Conservation (phyloP, 2,797 vertebrate genomes). For the Chrosomus eos region DNA sequence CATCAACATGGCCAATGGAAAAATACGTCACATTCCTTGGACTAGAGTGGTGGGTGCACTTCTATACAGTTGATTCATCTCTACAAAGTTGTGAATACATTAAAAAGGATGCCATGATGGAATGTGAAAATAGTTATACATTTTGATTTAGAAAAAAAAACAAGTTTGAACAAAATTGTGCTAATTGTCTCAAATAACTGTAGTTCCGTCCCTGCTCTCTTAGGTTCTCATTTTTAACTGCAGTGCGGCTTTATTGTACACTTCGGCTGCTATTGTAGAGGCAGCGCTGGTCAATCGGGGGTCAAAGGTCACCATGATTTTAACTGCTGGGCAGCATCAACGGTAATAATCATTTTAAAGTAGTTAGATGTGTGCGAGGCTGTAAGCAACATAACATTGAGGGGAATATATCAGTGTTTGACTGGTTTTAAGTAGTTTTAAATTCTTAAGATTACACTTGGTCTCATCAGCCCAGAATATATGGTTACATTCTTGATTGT, state of each 20-base stretch:
- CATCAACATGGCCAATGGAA: slow-evolving; percentile 82
- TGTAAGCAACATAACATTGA: neutral
- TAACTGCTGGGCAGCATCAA: slow-evolving; percentile 85
- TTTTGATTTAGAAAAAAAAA: neutral
- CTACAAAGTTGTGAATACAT: neutral
- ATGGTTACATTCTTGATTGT: neutral
- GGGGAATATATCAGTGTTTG: neutral
- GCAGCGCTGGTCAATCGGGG: slow-evolving; percentile 74
- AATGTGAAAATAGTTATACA: neutral
- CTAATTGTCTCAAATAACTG: neutral
- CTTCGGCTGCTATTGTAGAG: slow-evolving; percentile 82
- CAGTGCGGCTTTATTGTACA: slow-evolving; percentile 80
- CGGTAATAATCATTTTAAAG: slow-evolving; percentile 67
- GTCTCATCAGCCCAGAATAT: neutral
- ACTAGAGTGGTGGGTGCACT: slow-evolving; percentile 77
- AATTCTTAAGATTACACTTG: neutral
- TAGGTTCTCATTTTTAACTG: slow-evolving; percentile 83
- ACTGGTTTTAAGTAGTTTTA: neutral
- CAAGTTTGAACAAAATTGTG: neutral
- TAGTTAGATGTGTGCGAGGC: neutral
- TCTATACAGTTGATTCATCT: neutral
- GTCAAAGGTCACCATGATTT: slow-evolving; percentile 75
- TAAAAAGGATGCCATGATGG: neutral
- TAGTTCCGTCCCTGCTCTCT: neutral
- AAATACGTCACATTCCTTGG: slow-evolving; percentile 84